A percentile compares a stretch with the other conserved stretches of the same genome.
Conservation (phyloP, 2,888 invertebrate genomes). For the Melanostoma mellinum region DNA sequence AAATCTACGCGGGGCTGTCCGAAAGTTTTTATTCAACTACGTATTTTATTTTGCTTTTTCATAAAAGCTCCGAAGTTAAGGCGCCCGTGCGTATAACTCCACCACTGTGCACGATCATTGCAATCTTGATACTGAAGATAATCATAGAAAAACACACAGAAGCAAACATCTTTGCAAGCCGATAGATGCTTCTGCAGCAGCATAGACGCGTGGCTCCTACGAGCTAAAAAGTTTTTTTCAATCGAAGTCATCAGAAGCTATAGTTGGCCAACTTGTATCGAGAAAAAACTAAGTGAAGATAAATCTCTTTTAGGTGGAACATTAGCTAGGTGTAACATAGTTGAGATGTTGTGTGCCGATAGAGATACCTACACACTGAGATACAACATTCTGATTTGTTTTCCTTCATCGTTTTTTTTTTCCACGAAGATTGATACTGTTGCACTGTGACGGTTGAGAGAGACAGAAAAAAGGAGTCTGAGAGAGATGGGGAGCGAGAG, state of each 20-base stretch:
- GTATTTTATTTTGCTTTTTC: too few species aligned
- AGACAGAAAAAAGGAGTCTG: too few species aligned
- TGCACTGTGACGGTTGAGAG: not conserved
- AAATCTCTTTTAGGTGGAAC: conserved; percentile 57
- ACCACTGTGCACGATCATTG: conserved; percentile 10
- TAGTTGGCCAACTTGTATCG: conserved; percentile 39
- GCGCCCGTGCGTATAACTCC: not conserved
- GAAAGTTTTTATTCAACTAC: too few species aligned
- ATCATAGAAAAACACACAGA: conserved; percentile 28
- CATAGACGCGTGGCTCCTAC: conserved; percentile 41
- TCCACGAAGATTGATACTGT: conserved; percentile 34
- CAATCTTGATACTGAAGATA: conserved; percentile 27
- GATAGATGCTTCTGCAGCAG: conserved; percentile 11
- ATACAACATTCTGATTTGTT: conserved; percentile 57
- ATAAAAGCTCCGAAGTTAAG: too few species aligned
- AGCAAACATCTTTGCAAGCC: conserved; percentile 5
- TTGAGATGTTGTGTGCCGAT: conserved; percentile 55
- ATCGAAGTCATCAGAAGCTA: conserved; percentile 20
- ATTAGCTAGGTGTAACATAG: conserved; percentile 59
- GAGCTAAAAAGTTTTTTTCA: not conserved
- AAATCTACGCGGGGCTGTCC: too few species aligned
- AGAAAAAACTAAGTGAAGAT: conserved; percentile 43
- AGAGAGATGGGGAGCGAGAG: not conserved
- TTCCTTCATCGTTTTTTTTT: conserved; percentile 31
- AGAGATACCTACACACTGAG: conserved; percentile 16